Evolutionary conservation across 2,888 invertebrate genomes (phyloP).

Genomic region (Vanessa cardui): DNA sequence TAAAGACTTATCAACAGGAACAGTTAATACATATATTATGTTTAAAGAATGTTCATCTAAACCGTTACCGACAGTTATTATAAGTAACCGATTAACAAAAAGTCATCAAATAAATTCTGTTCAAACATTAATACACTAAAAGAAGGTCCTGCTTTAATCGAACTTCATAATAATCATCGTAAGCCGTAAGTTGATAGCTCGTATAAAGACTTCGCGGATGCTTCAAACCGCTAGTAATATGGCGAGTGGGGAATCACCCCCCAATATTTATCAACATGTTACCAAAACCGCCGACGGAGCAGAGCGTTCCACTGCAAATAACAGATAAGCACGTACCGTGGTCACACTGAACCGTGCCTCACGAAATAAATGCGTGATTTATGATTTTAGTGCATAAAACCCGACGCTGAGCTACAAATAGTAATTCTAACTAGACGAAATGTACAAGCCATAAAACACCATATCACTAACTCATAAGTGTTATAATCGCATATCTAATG

Average conservation of each 20-base stretch:
- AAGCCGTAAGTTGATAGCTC: slow-evolving; percentile 18
- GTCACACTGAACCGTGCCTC: slow-evolving; percentile 68
- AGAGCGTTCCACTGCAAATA: slow-evolving; percentile 71
- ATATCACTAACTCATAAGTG: slow-evolving; percentile 26
- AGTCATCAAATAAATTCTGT: slow-evolving; percentile 22
- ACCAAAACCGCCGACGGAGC: slow-evolving; percentile 59
- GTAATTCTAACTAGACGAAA: slow-evolving; percentile 39
- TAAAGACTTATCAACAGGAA: background rate
- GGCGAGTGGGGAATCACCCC: slow-evolving; percentile 43
- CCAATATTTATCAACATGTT: slow-evolving; percentile 75
- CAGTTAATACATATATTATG: background rate
- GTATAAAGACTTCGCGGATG: slow-evolving; percentile 26
- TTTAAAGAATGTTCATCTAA: slow-evolving; percentile 2
- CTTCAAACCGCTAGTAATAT: slow-evolving; percentile 28
- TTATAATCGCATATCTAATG: slow-evolving; percentile 18
- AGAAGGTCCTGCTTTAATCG: slow-evolving; percentile 27
- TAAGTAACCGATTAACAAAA: slow-evolving; percentile 25
- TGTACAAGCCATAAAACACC: slow-evolving; percentile 29
- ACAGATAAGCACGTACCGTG: slow-evolving; percentile 76
- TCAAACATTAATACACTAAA: slow-evolving; percentile 17
- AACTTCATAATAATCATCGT: slow-evolving; percentile 26
- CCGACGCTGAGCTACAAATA: slow-evolving; percentile 28
- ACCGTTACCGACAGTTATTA: slow-evolving; percentile 21
- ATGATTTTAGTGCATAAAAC: slow-evolving; percentile 66
- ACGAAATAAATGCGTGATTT: slow-evolving; percentile 79